phyloP scores from a whole-genome alignment of 37 sponge, comb jelly and placozoan genomes.

The Haliclona indistincta region DNA sequence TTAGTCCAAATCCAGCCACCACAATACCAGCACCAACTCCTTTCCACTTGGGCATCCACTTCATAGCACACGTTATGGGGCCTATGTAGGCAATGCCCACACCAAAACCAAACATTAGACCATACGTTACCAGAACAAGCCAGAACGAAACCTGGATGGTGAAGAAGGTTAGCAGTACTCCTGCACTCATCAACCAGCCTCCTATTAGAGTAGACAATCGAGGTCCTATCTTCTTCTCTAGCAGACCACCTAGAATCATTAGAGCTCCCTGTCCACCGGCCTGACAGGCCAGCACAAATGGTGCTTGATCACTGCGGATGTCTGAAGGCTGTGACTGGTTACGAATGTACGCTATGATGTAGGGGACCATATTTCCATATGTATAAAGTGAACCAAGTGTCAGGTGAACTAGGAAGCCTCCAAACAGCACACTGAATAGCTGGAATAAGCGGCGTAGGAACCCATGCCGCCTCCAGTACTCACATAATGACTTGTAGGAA shows the following conservation, averaged over 20 bases:
- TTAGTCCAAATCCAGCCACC: constrained; percentile 85
- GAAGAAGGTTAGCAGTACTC: constrained; percentile 42
- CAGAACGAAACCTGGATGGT: constrained; percentile 70
- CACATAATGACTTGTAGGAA: background rate
- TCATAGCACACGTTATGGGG: constrained; percentile 74
- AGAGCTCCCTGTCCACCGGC: constrained; percentile 65
- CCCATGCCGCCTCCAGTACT: background rate
- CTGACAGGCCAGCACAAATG: constrained; percentile 65
- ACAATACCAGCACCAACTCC: constrained; percentile 84
- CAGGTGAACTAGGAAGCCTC: constrained; percentile 81
- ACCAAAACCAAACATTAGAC: constrained; percentile 81
- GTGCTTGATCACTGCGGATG: constrained; percentile 1
- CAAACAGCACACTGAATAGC: constrained; percentile 44
- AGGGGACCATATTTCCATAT: constrained; percentile 82
- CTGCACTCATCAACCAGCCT: constrained; percentile 45
- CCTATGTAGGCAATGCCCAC: constrained; percentile 82
- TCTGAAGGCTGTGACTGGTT: constrained; percentile 51
- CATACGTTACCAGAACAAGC: constrained; percentile 77
- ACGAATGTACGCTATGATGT: constrained; percentile 82
- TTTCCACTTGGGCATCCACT: constrained; percentile 86
- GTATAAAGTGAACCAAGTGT: constrained; percentile 85
- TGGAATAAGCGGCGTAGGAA: background rate
- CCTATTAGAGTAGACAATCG: constrained; percentile 80
- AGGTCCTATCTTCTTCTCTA: constrained; percentile 79
- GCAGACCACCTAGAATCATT: constrained; percentile 79